Conservation (phyloP, 2,888 invertebrate genomes). For the Ecliptopera silaceata region DNA sequence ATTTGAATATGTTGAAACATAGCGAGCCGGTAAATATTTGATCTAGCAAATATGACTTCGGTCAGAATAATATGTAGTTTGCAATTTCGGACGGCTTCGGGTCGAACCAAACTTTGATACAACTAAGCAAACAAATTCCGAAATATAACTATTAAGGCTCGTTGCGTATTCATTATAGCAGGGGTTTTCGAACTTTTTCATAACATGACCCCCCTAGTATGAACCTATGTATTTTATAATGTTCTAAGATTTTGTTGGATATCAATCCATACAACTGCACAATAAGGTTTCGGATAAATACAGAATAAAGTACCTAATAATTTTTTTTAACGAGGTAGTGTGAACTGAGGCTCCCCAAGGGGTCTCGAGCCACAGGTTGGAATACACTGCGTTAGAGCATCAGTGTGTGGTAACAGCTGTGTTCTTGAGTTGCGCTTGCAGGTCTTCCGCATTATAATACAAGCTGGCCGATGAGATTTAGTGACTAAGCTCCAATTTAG, state of each 20-base stretch:
- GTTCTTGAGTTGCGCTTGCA: conserved; percentile 11
- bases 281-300: no score
- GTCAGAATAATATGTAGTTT: background rate
- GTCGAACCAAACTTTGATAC: conserved; percentile 7
- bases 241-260: no score
- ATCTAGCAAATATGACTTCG: background rate
- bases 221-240: no score
- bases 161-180: conserved; percentile 1
- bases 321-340: no score
- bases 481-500: background rate
- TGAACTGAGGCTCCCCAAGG: no score
- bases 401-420: background rate
- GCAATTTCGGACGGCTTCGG: conserved; percentile 2
- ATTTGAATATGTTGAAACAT: conserved; percentile 7
- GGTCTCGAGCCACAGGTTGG: no score
- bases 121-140: background rate
- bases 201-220: no score
- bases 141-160: background rate
- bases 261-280: no score
- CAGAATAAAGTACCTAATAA: no score
- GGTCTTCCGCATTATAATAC: conserved; percentile 26
- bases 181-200: no score
- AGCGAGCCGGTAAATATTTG: conserved; percentile 7
- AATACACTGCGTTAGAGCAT: background rate
- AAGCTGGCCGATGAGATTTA: conserved; percentile 10